Evolutionary conservation across 2,888 invertebrate species (phyloP).

Genomic region (Phengaris arion): DNA sequence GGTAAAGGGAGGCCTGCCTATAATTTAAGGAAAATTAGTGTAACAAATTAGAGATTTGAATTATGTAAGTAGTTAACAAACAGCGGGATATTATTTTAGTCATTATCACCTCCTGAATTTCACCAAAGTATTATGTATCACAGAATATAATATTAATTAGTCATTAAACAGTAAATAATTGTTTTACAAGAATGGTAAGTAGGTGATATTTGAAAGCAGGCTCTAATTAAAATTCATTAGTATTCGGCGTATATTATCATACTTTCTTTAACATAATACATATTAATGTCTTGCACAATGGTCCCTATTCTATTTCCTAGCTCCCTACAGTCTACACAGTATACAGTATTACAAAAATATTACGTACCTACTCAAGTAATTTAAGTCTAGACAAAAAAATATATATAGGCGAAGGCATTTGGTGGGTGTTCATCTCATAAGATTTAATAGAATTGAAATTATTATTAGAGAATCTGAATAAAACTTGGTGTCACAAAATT

Average conservation of each 20-base stretch:
- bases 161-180: not conserved
- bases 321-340: not conserved
- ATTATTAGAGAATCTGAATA: too few relatives aligned
- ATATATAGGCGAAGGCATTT: too few relatives aligned
- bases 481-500: too few relatives aligned
- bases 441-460: too few relatives aligned
- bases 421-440: too few relatives aligned
- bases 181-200: conserved; percentile 8
- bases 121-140: not conserved
- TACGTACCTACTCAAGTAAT: too few relatives aligned
- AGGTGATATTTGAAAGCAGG: not conserved
- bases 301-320: not conserved
- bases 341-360: not conserved
- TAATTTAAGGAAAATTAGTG: not conserved
- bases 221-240: not conserved
- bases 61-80: not conserved
- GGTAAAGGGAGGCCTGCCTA: not conserved
- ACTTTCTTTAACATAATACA: not conserved
- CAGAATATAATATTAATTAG: not conserved
- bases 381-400: too few relatives aligned
- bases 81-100: conserved; percentile 5
- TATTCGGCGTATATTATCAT: not conserved
- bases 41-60: not conserved
- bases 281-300: not conserved
- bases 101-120: not conserved